phyloP scores from a whole-genome alignment of 1,140 invertebrate genomes.

The Dysdera silvatica region DNA sequence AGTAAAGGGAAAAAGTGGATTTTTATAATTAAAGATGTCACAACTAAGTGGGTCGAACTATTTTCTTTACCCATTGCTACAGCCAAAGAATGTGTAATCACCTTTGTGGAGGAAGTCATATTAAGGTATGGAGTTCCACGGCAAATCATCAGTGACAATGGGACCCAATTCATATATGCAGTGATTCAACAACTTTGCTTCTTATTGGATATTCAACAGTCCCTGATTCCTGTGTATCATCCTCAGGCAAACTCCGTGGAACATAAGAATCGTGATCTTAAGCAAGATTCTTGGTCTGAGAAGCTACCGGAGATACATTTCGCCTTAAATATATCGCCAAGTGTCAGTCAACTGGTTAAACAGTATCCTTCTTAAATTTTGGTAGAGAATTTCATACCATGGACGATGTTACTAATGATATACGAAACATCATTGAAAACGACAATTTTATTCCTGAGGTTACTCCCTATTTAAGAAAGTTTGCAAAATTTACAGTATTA shows the following conservation, averaged over 20 bases:
- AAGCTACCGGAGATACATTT: too few relatives aligned
- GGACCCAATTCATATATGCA: background rate
- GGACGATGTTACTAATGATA: too few relatives aligned
- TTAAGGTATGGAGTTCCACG: background rate
- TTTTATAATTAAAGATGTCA: background rate
- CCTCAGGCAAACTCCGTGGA: background rate
- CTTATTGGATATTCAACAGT: background rate
- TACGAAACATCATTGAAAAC: too few relatives aligned
- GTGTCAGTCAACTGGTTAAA: too few relatives aligned
- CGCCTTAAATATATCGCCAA: too few relatives aligned
- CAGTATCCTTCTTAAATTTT: too few relatives aligned
- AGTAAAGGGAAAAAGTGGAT: background rate
- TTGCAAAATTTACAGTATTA: too few relatives aligned
- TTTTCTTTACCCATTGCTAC: background rate
- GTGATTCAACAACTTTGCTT: background rate
- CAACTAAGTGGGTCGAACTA: conserved; percentile 3
- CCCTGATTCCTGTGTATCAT: background rate
- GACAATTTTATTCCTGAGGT: too few relatives aligned
- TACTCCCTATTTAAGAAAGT: too few relatives aligned
- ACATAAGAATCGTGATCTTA: background rate
- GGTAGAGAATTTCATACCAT: too few relatives aligned
- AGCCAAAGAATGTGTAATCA: conserved; percentile 1
- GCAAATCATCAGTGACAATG: conserved; percentile 7
- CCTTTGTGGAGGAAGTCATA: conserved; percentile 11
- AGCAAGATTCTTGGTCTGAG: too few relatives aligned